phyloP scores from a whole-genome alignment of 1,140 invertebrate species.

The Chionoecetes opilio region DNA sequence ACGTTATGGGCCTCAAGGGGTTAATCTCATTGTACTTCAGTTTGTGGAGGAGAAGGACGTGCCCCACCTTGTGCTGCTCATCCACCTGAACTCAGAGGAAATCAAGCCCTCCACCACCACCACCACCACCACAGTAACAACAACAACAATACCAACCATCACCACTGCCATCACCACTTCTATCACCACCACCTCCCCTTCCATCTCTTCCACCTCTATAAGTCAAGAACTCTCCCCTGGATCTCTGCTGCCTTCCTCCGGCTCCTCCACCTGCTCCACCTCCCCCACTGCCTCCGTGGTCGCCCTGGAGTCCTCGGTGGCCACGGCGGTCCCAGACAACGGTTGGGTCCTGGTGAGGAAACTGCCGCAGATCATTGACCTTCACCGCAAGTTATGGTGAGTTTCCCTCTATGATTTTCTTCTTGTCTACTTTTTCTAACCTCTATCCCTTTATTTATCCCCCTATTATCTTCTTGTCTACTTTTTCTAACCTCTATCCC shows the following conservation, averaged over 20 bases:
- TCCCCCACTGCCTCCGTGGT: conserved; percentile 33
- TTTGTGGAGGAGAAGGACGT: conserved; percentile 77
- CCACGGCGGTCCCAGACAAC: conserved; percentile 49
- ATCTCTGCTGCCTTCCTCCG: conserved; percentile 36
- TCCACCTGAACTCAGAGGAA: conserved; percentile 74
- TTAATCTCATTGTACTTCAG: conserved; percentile 43
- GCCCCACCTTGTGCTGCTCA: conserved; percentile 73
- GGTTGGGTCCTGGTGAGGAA: conserved; percentile 92
- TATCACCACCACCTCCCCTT: background rate
- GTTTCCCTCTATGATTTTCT: background rate
- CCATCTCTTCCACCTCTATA: background rate
- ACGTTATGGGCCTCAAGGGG: too few species aligned
- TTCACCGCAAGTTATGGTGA: conserved; percentile 90
- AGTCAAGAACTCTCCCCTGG: conserved; percentile 58
- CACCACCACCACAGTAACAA: background rate
- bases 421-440: too few species aligned
- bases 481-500: too few species aligned
- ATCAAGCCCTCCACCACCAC: conserved; percentile 21
- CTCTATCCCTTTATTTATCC: too few species aligned
- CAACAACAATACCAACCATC: background rate
- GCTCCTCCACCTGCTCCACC: conserved; percentile 34
- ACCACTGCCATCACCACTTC: background rate
- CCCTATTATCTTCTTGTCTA: too few species aligned
- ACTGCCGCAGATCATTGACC: conserved; percentile 92
- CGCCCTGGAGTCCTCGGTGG: conserved; percentile 37